Percentiles rank a stretch among this genome's conserved stretches.
These are phyloP conservation scores for Anhinga rufa DNA, from an alignment of 2,113 vertebrate genomes.

Conservation along the genomic window DNA sequence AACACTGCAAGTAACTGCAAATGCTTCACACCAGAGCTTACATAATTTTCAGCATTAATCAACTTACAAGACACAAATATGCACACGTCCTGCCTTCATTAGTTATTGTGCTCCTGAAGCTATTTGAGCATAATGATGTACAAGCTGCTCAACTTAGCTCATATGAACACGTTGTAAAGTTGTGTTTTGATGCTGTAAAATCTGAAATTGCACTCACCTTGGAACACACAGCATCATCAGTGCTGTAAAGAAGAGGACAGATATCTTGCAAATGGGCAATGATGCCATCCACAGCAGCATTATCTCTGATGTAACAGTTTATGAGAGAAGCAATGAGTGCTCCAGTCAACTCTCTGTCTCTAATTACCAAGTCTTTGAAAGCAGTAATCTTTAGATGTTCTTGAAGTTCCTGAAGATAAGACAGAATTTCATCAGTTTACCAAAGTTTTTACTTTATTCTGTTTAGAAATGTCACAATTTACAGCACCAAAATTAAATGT, in stretches of 20 bases:
- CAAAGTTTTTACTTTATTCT: background rate
- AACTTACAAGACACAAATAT: background rate
- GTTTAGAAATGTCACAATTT: background rate
- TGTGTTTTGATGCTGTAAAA: background rate
- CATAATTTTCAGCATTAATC: background rate
- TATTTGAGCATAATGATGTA: background rate
- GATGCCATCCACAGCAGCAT: conserved; percentile 90
- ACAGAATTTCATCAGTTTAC: background rate
- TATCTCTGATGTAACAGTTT: conserved; percentile 96
- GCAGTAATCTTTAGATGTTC: conserved; percentile 89
- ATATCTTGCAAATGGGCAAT: conserved; percentile 89
- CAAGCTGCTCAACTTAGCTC: background rate
- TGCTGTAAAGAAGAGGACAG: conserved; percentile 93
- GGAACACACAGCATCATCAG: conserved; percentile 92
- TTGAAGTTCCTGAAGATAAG: conserved; percentile 83
- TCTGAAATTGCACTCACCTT: conserved; percentile 74
- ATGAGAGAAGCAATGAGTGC: conserved; percentile 93
- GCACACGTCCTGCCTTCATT: background rate
- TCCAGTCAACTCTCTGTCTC: conserved; percentile 89
- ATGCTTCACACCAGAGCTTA: background rate
- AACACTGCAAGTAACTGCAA: background rate
- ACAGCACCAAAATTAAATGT: background rate
- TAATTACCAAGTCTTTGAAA: conserved; percentile 92
- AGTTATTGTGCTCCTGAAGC: background rate
- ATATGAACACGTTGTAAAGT: background rate